These are phyloP conservation scores for Limnephilus rhombicus DNA, from an alignment of 2,888 invertebrate genomes.

Conservation along the genomic window DNA sequence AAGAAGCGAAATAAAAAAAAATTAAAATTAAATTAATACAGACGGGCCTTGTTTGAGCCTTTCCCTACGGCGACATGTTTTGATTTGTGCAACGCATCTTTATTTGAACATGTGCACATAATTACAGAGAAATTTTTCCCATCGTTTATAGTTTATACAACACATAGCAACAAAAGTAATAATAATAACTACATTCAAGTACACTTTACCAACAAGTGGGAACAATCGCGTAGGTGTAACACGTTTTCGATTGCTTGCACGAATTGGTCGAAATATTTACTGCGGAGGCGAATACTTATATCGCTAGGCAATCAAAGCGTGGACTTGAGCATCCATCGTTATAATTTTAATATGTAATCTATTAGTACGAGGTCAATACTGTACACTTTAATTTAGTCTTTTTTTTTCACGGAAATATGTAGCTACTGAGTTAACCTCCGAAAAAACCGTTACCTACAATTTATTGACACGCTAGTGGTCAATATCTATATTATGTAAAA, in stretches of 20 bases:
- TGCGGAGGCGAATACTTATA: not conserved
- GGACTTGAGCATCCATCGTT: not conserved
- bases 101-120: constrained; percentile 1
- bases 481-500: no score
- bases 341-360: constrained; percentile 5
- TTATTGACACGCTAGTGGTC: no score
- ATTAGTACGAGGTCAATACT: constrained; percentile 2
- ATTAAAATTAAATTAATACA: not conserved
- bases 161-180: not conserved
- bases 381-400: not conserved
- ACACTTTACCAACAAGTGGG: not conserved
- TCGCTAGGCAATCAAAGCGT: not conserved
- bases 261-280: not conserved
- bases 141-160: not conserved
- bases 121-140: not conserved
- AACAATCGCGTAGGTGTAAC: not conserved
- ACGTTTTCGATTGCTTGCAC: not conserved
- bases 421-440: no score
- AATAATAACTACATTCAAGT: not conserved
- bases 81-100: not conserved
- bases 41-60: not conserved
- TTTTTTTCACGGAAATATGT: no score
- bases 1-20: not conserved
- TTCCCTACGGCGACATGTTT: not conserved
- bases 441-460: no score